A percentile compares a stretch with the other conserved stretches of the same genome.
Evolutionary conservation across 2,888 invertebrate genomes (phyloP).

Genomic region (Conomelus anceps): DNA sequence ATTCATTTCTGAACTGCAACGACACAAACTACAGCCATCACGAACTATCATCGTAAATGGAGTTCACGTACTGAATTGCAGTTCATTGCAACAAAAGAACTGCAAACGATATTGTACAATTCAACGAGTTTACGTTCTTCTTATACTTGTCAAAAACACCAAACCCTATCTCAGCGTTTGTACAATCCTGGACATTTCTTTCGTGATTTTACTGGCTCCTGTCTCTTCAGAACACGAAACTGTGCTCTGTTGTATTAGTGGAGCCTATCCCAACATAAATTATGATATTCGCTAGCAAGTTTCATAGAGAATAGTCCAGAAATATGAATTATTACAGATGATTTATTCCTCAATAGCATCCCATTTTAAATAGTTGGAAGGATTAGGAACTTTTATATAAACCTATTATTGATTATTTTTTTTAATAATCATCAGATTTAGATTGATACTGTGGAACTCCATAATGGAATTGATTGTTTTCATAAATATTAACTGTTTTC

Average conservation of each 20-base stretch:
- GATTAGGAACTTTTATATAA: no score
- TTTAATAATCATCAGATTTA: no score
- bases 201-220: background rate
- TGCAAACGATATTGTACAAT: background rate
- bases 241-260: background rate
- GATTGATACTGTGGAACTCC: no score
- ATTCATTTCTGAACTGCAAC: background rate
- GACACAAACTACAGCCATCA: no score
- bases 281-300: background rate
- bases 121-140: background rate
- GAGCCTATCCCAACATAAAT: background rate
- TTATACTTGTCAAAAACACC: background rate
- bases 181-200: background rate
- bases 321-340: no score
- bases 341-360: no score
- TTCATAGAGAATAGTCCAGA: no score
- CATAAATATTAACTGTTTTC: no score
- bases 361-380: no score
- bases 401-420: no score
- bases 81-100: background rate
- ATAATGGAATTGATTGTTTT: no score
- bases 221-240: background rate
- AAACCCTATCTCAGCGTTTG: background rate
- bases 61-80: background rate
- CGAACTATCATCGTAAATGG: background rate